phyloP scores from a whole-genome alignment of 2,113 vertebrate species.

The Heliornis fulica region DNA sequence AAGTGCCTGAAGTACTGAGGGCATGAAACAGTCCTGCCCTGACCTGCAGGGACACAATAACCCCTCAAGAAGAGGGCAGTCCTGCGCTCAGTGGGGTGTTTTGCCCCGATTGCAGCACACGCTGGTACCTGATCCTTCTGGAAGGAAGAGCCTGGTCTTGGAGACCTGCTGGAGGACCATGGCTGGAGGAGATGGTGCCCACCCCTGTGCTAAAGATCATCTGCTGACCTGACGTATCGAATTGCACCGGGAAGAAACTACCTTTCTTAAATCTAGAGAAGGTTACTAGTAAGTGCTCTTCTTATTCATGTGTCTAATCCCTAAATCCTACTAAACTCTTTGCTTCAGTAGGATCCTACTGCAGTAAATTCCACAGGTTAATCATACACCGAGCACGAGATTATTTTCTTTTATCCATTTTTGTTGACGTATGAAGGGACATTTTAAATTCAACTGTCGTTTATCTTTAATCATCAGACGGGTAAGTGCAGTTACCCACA shows the following conservation, averaged over 20 bases:
- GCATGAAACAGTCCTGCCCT: neutral
- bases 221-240: neutral
- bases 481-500: neutral
- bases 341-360: conserved; percentile 50
- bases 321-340: conserved; percentile 61
- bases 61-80: neutral
- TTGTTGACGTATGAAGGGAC: neutral
- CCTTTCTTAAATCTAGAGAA: conserved; percentile 8
- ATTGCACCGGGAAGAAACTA: neutral
- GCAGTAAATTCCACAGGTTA: conserved; percentile 73
- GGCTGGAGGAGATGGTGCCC: neutral
- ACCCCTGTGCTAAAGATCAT: neutral
- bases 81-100: neutral
- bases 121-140: neutral
- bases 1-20: neutral
- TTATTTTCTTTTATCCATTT: conserved; percentile 54
- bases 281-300: conserved; percentile 2
- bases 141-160: neutral
- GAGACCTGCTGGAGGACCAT: neutral
- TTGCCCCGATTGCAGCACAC: neutral
- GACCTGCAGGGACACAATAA: neutral
- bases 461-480: neutral
- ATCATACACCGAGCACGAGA: conserved; percentile 62
- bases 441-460: neutral
- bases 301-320: conserved; percentile 58